Evolutionary conservation across 2,888 invertebrate genomes (phyloP).

Genomic region (Gari tellinella): DNA sequence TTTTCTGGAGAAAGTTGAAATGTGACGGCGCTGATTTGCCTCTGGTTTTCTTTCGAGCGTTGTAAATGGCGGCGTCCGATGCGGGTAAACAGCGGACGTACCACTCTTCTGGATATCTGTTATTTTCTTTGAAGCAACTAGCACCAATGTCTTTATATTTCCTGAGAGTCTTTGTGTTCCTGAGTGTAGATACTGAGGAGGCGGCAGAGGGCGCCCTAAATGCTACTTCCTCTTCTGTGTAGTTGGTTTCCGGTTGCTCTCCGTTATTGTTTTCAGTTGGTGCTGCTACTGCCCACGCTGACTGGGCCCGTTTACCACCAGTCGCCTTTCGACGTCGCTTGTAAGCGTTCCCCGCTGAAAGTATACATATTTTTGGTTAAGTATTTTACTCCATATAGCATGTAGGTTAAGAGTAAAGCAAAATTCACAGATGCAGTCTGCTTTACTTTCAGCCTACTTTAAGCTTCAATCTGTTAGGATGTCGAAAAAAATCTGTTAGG

Average conservation of each 20-base stretch:
- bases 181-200: constrained; percentile 36
- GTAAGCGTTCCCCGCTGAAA: no score
- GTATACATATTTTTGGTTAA: no score
- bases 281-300: constrained; percentile 33
- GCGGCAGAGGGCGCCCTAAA: constrained; percentile 18
- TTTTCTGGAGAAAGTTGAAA: constrained; percentile 41
- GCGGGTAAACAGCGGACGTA: constrained; percentile 62
- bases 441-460: no score
- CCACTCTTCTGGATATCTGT: constrained; percentile 63
- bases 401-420: no score
- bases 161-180: constrained; percentile 39
- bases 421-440: no score
- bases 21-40: constrained; percentile 56
- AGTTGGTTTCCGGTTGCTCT: neutral
- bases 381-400: no score
- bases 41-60: constrained; percentile 40
- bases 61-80: constrained; percentile 62
- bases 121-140: constrained; percentile 53
- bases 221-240: neutral
- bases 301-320: constrained; percentile 23
- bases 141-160: constrained; percentile 36
- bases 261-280: constrained; percentile 8
- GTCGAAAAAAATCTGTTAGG: no score
- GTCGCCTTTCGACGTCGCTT: no score
- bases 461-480: no score